These are phyloP conservation scores for Panorpa germanica DNA, from an alignment of 2,888 invertebrate genomes.

Conservation along the genomic window DNA sequence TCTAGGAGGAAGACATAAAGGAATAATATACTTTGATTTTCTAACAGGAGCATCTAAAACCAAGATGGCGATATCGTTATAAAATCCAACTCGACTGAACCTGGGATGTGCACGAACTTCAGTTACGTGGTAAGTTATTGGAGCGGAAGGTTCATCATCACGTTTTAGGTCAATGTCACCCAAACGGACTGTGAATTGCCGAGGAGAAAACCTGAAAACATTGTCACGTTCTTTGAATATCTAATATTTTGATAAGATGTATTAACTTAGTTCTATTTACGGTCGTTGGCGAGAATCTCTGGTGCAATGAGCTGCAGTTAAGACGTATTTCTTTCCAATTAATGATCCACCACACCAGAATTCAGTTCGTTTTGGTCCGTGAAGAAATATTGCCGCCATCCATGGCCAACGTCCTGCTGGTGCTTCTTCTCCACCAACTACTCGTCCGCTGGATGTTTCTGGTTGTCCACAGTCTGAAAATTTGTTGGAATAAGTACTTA, in stretches of 20 bases:
- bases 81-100: conserved; percentile 81
- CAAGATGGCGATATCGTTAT: conserved; percentile 71
- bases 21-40: conserved; percentile 70
- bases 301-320: conserved; percentile 90
- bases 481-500: neutral
- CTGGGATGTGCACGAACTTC: conserved; percentile 67
- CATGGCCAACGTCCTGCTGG: conserved; percentile 84
- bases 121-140: conserved; percentile 57
- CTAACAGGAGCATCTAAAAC: conserved; percentile 41
- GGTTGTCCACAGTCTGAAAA: conserved; percentile 69
- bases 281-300: conserved; percentile 74
- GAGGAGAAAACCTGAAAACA: conserved; percentile 56
- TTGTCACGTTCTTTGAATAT: neutral
- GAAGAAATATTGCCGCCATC: conserved; percentile 88
- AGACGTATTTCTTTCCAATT: conserved; percentile 51
- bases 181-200: conserved; percentile 74
- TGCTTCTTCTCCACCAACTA: conserved; percentile 78
- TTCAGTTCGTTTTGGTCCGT: conserved; percentile 65
- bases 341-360: conserved; percentile 91
- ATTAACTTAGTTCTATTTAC: conserved; percentile 29
- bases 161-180: conserved; percentile 76
- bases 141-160: conserved; percentile 69
- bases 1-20: conserved; percentile 61
- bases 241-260: conserved; percentile 5
- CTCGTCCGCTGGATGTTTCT: conserved; percentile 66